Evolutionary conservation across 2,113 vertebrate genomes (phyloP), one percentile per base, ranked within the genome.

Genomic region (Sinosuthora webbiana): DNA sequence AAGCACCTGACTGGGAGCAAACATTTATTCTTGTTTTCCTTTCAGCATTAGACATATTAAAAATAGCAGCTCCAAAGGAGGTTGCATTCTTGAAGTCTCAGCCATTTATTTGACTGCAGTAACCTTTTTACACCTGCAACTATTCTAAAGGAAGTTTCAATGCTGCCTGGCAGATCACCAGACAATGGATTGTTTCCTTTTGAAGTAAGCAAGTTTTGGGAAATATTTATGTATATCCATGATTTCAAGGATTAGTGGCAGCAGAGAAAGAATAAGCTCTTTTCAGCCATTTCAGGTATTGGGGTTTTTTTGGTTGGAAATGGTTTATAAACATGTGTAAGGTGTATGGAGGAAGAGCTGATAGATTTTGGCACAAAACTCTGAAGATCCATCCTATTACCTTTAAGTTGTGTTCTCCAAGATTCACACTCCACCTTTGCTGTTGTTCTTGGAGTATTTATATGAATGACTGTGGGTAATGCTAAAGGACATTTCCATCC

Each of bases 1-100:
- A 88, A 68, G 20, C 14, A 76, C 41, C 62, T 85, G 53, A 30
- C 18, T 86, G 49, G 49, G 90, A 69, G 57, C 31, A 87, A 96
- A 90, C 71, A 83, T 82, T 91, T 79, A 76, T 83, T 65, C 79
- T 77, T 80, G 25, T 93, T 93, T 83, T 88, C 45, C 63, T 92
- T 92, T 90, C 75, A 94, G 83, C 37, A 64, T 63, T 10, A 79
- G 24, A 24, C 3, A 2, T 39, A 55, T 55, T 91, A 76, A 90
- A 93, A 93, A 91, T 77, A 88, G 57, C 57, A 68, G 28, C 62
- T 80, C 37, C n/a, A 83, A 94, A 76, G 57, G 50, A 90, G 59
- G 59, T 73, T 73, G 25, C 25, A 13, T 73, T 94, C 63, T 90
- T 81, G 64, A 76, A 73, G 63, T 60, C 22, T 50, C 70, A 93